phyloP scores from a whole-genome alignment of 53 echinoderm and acorn worm species.

The Mesocentrotus franciscanus region DNA sequence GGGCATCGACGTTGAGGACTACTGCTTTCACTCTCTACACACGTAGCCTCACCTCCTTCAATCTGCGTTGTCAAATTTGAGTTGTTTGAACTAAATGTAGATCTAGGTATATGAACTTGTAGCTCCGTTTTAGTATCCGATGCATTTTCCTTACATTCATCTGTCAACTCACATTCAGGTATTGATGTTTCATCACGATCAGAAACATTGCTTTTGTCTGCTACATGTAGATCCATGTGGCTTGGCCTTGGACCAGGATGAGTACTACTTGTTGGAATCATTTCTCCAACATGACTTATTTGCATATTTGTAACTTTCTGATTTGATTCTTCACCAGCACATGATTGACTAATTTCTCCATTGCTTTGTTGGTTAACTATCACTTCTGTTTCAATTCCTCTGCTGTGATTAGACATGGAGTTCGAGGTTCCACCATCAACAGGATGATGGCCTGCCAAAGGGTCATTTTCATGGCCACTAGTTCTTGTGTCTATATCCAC shows the following conservation, averaged over 20 bases:
- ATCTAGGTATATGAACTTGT: background rate
- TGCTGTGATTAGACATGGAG: background rate
- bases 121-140: background rate
- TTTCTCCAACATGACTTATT: constrained; percentile 25
- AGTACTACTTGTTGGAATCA: background rate
- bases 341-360: background rate
- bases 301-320: constrained; percentile 37
- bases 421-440: background rate
- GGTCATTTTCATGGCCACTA: background rate
- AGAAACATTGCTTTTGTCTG: background rate
- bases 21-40: constrained; percentile 9
- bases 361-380: constrained; percentile 19
- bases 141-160: constrained; percentile 11
- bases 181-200: background rate
- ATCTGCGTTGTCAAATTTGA: constrained; percentile 1
- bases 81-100: background rate
- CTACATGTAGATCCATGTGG: background rate
- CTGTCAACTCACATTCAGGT: background rate
- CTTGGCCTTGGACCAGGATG: background rate
- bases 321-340: background rate
- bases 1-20: constrained; percentile 22
- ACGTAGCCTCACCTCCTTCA: background rate
- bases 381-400: constrained; percentile 52
- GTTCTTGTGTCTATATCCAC: background rate
- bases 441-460: background rate